phyloP scores from a whole-genome alignment of 2,113 vertebrate genomes.

The Misgurnus anguillicaudatus region DNA sequence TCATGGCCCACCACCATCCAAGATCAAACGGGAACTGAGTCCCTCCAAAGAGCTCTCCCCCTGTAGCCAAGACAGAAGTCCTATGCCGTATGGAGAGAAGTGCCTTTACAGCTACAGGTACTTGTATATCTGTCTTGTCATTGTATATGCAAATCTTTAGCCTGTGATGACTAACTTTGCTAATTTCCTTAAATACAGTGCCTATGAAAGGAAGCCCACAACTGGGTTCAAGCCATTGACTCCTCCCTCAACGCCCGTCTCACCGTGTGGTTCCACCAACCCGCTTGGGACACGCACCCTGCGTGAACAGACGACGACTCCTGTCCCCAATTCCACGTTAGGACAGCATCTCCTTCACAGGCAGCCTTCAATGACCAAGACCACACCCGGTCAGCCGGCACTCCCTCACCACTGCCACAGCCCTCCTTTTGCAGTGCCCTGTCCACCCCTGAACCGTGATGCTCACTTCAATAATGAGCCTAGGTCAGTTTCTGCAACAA shows the following conservation, averaged over 20 bases:
- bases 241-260: slow-evolving; percentile 85
- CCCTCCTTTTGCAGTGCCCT: slow-evolving; percentile 85
- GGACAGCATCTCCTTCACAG: slow-evolving; percentile 58
- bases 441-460: slow-evolving; percentile 82
- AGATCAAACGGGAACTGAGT: slow-evolving; percentile 94
- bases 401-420: slow-evolving; percentile 69
- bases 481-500: slow-evolving; percentile 75
- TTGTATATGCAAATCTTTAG: not conserved
- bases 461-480: slow-evolving; percentile 85
- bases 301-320: slow-evolving; percentile 66
- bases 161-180: no score
- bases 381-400: slow-evolving; percentile 63
- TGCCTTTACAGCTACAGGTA: slow-evolving; percentile 99
- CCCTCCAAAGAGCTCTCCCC: slow-evolving; percentile 86
- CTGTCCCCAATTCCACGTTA: slow-evolving; percentile 62
- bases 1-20: slow-evolving; percentile 88
- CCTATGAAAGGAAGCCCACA: slow-evolving; percentile 91
- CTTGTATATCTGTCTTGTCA: not conserved
- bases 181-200: slow-evolving; percentile 74
- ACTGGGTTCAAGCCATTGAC: slow-evolving; percentile 93
- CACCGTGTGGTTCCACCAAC: slow-evolving; percentile 72
- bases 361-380: slow-evolving; percentile 55
- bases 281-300: slow-evolving; percentile 57
- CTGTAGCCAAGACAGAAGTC: slow-evolving; percentile 87
- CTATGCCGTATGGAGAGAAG: slow-evolving; percentile 92